Conservation (phyloP, 2,113 vertebrate genomes). For the Corythornis cristatus region DNA sequence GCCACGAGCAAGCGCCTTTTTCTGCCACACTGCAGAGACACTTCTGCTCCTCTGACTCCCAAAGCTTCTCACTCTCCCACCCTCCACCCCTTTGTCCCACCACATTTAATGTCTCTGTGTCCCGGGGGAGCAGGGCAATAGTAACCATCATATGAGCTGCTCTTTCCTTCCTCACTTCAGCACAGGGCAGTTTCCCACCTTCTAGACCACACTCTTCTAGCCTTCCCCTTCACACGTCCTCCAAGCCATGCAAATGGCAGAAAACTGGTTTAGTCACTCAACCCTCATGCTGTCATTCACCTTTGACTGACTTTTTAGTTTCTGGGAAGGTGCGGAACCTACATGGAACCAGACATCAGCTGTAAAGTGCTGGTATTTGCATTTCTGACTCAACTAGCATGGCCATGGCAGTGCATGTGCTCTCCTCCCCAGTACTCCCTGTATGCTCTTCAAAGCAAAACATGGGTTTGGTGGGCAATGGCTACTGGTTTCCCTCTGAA, state of each 20-base stretch:
- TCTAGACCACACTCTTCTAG: neutral
- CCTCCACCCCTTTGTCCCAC: neutral
- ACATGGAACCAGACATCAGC: neutral
- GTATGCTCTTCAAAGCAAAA: neutral
- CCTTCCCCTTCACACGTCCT: neutral
- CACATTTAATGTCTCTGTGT: neutral
- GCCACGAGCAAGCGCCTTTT: rapidly evolving
- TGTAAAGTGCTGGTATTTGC: neutral
- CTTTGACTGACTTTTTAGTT: neutral
- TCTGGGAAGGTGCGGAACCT: neutral
- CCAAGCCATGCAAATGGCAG: neutral
- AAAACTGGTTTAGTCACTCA: neutral
- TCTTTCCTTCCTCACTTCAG: neutral
- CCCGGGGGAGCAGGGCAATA: neutral
- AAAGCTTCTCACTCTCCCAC: rapidly evolving
- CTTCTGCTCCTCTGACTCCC: neutral
- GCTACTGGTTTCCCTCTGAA: neutral
- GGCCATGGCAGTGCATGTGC: rapidly evolving
- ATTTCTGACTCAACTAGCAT: neutral
- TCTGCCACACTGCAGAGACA: neutral
- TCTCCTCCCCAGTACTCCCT: neutral
- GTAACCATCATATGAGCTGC: neutral
- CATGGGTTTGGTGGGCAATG: neutral
- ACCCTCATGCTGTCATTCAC: neutral
- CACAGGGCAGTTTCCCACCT: neutral